Evolutionary conservation across 2,113 vertebrate genomes (phyloP).

Genomic region (Reinhardtius hippoglossoides): DNA sequence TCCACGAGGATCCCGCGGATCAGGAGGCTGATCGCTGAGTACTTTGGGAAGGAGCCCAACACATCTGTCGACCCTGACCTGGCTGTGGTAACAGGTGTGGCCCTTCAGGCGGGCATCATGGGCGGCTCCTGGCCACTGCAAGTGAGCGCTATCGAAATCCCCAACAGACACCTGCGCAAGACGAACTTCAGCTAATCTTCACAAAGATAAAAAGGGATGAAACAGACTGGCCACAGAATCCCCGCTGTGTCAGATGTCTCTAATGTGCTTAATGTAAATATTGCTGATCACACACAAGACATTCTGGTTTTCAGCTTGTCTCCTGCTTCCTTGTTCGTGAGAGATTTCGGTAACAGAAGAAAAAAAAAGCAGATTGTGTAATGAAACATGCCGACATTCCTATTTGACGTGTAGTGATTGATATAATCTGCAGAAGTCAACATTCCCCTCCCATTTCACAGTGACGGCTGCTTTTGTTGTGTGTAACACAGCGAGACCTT

Average conservation of each 20-base stretch:
- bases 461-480: neutral
- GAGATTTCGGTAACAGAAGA: neutral
- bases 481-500: neutral
- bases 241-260: slow-evolving; percentile 25
- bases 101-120: slow-evolving; percentile 96
- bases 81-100: slow-evolving; percentile 93
- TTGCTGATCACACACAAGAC: slow-evolving; percentile 8
- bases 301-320: neutral
- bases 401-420: neutral
- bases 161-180: slow-evolving; percentile 93
- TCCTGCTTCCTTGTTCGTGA: neutral
- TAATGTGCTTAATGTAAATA: slow-evolving; percentile 13
- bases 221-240: neutral
- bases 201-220: neutral
- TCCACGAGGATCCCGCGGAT: slow-evolving; percentile 96
- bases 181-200: slow-evolving; percentile 90
- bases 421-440: neutral
- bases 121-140: slow-evolving; percentile 97
- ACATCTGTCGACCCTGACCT: slow-evolving; percentile 95
- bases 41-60: slow-evolving; percentile 95
- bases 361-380: neutral
- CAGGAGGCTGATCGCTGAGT: slow-evolving; percentile 89
- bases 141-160: slow-evolving; percentile 97
- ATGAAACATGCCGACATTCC: neutral
- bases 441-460: neutral